Conservation (phyloP, 2,888 invertebrate species). For the Epistrophe grossulariae region DNA sequence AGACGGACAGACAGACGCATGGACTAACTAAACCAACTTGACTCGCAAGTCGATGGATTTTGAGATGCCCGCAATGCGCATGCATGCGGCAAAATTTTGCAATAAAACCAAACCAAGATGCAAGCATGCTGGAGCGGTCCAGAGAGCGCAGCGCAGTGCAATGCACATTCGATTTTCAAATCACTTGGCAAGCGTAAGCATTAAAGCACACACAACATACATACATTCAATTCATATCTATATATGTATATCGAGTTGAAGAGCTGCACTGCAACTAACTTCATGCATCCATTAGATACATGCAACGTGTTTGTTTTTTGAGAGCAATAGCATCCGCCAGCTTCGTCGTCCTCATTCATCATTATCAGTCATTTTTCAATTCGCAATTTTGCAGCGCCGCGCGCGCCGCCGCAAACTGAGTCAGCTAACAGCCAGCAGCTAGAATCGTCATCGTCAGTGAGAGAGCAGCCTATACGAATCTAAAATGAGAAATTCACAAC, state of each 20-base stretch:
- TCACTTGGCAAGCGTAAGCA: constrained; percentile 51
- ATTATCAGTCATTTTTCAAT: constrained; percentile 76
- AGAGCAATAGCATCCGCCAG: constrained; percentile 67
- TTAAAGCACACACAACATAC: neutral
- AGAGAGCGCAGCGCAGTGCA: no score
- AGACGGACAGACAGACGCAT: constrained; percentile 68
- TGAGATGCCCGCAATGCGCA: constrained; percentile 41
- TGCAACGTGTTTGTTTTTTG: constrained; percentile 70
- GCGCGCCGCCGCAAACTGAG: constrained; percentile 6
- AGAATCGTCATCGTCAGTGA: neutral
- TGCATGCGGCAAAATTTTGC: constrained; percentile 46
- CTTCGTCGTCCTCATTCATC: constrained; percentile 72
- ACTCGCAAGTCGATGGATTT: constrained; percentile 64
- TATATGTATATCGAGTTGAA: constrained; percentile 27
- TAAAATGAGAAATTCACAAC: neutral
- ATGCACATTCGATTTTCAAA: constrained; percentile 60
- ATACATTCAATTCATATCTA: no score
- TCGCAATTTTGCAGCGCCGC: constrained; percentile 41
- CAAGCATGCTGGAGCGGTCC: neutral
- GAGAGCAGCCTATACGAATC: neutral
- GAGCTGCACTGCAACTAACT: constrained; percentile 44
- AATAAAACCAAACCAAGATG: neutral
- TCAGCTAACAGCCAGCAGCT: constrained; percentile 6
- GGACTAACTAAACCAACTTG: constrained; percentile 69
- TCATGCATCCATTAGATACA: constrained; percentile 68